Evolutionary conservation across 2,797 vertebrate species (phyloP), one percentile per base, ranked within the genome.

Genomic region (Champsocephalus esox): DNA sequence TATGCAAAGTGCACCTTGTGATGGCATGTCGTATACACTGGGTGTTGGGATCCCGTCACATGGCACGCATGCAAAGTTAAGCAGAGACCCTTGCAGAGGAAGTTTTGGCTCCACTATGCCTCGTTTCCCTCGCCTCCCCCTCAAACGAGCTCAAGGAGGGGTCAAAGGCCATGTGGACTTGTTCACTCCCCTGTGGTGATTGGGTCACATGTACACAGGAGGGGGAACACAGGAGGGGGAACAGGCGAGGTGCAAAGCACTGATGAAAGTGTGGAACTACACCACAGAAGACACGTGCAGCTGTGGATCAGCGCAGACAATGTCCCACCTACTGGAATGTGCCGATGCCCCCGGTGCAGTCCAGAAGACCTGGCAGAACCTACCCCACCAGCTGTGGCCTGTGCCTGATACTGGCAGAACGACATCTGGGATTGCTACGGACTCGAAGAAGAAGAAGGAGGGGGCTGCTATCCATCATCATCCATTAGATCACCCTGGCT

Each of bases 381-480:
- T 24, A 24, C 24, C 24, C 24, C 24, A 24, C 24, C 24, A 24
- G 24, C 24, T 24, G 24, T 24, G 24, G 24, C 24, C 2, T 24
- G 24, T 24, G 24, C 24, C 24, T 2, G 24, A 24, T 24, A 24
- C 24, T 24, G 24, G 24, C 24, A 24, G 24, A 24, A 24, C 2
- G 24, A 24, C 24, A 24, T 24, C 24, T 24, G 24, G 3, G 24
- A 24, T 24, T 24, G 24, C 24, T 24, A 24, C 24, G 24, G 24
- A 24, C 24, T 24, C 24, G 24, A 24, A 24, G 24, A 24, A 21
- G 24, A 24, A 24, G 24, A 24, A 24, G 75, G 72, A 70, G 75
- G 73, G 71, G 67, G 61, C 55, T 80, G 75, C 70, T 65, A 85
- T 91, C 88, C 66, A 79, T 93, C 90, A 91, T 65, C 81, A 79